A percentile compares a stretch with the other conserved stretches of the same genome.
phyloP scores from a whole-genome alignment of 2,113 vertebrate genomes.

The Ramphastos sulfuratus region DNA sequence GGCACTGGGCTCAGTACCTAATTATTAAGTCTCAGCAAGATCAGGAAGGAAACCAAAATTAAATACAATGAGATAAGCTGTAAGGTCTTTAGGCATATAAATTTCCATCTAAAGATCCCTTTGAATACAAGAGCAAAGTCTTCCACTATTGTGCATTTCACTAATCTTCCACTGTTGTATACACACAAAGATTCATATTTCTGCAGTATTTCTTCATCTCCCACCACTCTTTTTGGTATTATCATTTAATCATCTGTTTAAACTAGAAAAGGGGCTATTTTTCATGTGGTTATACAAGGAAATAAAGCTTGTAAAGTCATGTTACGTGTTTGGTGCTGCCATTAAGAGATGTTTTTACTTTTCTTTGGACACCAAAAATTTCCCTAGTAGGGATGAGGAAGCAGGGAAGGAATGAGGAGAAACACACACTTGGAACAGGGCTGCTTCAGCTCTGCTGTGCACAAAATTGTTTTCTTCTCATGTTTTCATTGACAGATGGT shows the following conservation, averaged over 20 bases:
- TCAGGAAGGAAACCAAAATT: not conserved
- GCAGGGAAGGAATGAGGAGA: not conserved
- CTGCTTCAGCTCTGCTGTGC: not conserved
- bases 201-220: not conserved
- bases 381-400: not conserved
- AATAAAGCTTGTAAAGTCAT: not conserved
- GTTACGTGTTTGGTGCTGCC: not conserved
- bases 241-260: not conserved
- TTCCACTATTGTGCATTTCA: not conserved
- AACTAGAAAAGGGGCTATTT: not conserved
- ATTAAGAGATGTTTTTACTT: not conserved
- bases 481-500: not conserved
- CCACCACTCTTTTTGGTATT: not conserved
- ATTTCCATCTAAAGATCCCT: not conserved
- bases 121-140: not conserved
- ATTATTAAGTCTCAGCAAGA: not conserved
- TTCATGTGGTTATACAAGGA: rapidly evolving
- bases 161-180: not conserved
- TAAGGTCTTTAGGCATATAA: not conserved
- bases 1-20: not conserved
- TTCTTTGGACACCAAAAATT: not conserved
- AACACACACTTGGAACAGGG: not conserved
- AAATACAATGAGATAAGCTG: not conserved
- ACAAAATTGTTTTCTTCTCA: not conserved
- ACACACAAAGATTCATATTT: not conserved